Percentiles rank a stretch among this genome's conserved stretches.
Evolutionary conservation across 2,113 vertebrate genomes (phyloP).

Genomic region (Phocoena sinus): DNA sequence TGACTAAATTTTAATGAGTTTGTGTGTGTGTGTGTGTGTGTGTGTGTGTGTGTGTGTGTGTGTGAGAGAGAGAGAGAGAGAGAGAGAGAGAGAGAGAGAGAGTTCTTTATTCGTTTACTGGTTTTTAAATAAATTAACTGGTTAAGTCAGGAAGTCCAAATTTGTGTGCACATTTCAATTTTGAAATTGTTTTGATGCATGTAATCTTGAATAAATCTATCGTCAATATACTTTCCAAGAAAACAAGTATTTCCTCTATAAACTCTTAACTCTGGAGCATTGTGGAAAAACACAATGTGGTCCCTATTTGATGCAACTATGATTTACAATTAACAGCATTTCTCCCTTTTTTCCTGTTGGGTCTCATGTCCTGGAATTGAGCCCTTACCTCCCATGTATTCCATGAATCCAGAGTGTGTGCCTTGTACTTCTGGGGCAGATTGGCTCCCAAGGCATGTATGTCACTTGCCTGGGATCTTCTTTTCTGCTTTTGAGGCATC

Average conservation of each 20-base stretch:
- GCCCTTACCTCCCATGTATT: constrained; percentile 71
- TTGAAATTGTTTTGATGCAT: not conserved
- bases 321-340: not conserved
- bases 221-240: not conserved
- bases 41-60: not conserved
- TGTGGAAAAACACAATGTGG: not conserved
- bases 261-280: not conserved
- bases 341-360: not conserved
- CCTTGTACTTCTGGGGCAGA: not conserved
- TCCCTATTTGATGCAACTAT: not conserved
- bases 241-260: not conserved
- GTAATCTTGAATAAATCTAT: not conserved
- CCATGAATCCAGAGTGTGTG: not conserved
- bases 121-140: not conserved
- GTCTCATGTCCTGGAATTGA: not conserved
- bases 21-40: not conserved
- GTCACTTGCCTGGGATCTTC: not conserved
- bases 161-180: not conserved
- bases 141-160: not conserved
- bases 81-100: too few relatives aligned
- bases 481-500: fast-evolving
- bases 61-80: too few relatives aligned
- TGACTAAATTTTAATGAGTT: not conserved
- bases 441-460: fast-evolving
- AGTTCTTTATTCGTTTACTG: not conserved